These are phyloP conservation scores for Eulemur rufifrons DNA, from an alignment of 2,113 vertebrate genomes.

Conservation along the genomic window DNA sequence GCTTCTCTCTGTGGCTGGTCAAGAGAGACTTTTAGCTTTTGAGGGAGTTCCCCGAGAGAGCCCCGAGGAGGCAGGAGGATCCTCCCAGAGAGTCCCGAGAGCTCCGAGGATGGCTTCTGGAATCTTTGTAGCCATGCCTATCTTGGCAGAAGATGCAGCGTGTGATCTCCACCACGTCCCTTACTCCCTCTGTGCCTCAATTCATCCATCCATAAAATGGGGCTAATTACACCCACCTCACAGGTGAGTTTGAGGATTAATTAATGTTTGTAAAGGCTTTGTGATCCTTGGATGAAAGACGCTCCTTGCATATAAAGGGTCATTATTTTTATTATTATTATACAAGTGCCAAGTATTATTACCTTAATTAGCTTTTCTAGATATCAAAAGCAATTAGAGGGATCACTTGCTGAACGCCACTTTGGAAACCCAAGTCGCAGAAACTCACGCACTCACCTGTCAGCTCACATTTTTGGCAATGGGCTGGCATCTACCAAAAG, in stretches of 20 bases:
- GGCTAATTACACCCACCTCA: slow-evolving; percentile 78
- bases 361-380: slow-evolving; percentile 82
- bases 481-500: not conserved
- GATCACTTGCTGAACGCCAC: slow-evolving; percentile 60
- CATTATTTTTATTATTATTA: slow-evolving; percentile 82
- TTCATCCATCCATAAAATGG: slow-evolving; percentile 72
- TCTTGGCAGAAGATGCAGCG: not conserved
- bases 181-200: slow-evolving; percentile 60
- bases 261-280: slow-evolving; percentile 80
- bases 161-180: slow-evolving; percentile 51
- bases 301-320: slow-evolving; percentile 74
- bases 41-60: not conserved
- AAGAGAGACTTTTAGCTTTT: not conserved
- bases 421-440: slow-evolving; percentile 70
- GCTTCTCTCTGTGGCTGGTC: not conserved
- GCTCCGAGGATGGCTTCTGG: not conserved
- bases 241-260: slow-evolving; percentile 78
- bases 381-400: slow-evolving; percentile 79
- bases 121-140: not conserved
- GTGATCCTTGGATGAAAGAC: slow-evolving; percentile 80
- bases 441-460: slow-evolving; percentile 36
- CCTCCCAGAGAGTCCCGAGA: not conserved
- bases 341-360: slow-evolving; percentile 79
- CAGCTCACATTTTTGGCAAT: not conserved
- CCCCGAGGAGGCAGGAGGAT: not conserved